These are phyloP conservation scores for Artibeus lituratus DNA, from an alignment of 2,797 vertebrate species.

Conservation along the genomic window DNA sequence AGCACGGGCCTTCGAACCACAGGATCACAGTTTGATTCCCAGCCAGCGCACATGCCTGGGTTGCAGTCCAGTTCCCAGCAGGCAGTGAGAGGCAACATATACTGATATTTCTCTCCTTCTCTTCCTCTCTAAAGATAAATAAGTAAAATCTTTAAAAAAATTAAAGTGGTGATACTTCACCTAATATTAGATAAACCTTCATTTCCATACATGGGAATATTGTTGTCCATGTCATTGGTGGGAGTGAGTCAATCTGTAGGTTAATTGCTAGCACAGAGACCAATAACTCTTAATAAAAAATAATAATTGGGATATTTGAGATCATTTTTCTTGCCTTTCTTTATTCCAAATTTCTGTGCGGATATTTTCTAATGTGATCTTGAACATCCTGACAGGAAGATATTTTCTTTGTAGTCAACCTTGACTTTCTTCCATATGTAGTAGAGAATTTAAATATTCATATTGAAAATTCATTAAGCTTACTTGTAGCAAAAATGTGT, in stretches of 20 bases:
- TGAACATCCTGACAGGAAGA: background rate
- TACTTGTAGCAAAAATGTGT: conserved; percentile 1
- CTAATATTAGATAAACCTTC: background rate
- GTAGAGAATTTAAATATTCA: conserved; percentile 42
- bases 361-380: background rate
- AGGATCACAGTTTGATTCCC: no score
- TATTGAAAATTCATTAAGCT: conserved; percentile 47
- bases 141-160: no score
- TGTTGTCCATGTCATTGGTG: accelerated
- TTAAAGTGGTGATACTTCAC: background rate
- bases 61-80: no score
- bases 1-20: no score
- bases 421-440: background rate
- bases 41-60: no score
- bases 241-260: background rate
- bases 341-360: conserved; percentile 11
- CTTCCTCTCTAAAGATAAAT: no score
- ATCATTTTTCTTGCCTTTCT: background rate
- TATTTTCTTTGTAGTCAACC: conserved; percentile 43
- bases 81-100: no score
- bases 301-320: background rate
- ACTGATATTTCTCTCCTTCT: no score
- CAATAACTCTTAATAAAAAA: background rate
- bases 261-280: background rate
- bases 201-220: background rate